Evolutionary conservation across 2,113 vertebrate genomes (phyloP).

Genomic region (Tylochromis polylepis): DNA sequence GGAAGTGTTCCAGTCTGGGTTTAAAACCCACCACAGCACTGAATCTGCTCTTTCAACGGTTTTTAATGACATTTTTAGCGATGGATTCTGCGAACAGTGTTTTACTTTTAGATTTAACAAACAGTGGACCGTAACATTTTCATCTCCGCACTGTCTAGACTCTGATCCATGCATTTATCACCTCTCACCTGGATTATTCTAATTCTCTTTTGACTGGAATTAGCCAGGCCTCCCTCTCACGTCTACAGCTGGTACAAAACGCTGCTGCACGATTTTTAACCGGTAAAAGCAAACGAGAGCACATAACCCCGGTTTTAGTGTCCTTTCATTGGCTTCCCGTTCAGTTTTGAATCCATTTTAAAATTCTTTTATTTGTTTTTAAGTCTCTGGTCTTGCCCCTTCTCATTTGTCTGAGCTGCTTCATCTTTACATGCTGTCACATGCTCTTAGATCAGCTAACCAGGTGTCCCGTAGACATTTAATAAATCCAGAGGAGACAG

Average conservation of each 20-base stretch:
- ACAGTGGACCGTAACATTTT: fast-evolving
- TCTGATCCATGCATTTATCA: not conserved
- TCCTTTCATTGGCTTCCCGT: not conserved
- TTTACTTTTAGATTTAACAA: not conserved
- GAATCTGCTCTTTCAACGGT: not conserved
- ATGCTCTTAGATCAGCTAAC: no score
- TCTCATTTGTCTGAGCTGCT: not conserved
- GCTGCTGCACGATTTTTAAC: not conserved
- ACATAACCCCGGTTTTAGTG: not conserved
- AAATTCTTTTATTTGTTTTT: not conserved
- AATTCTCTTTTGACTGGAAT: not conserved
- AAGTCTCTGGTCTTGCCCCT: not conserved
- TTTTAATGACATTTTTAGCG: not conserved
- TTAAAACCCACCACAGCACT: not conserved
- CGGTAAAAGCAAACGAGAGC: not conserved
- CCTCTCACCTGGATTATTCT: not conserved
- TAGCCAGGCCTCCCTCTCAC: not conserved
- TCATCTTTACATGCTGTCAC: no score
- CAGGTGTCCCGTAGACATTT: no score
- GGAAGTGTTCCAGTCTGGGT: not conserved
- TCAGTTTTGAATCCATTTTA: not conserved
- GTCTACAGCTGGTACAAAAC: not conserved
- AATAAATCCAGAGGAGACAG: no score
- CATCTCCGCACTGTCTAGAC: not conserved
- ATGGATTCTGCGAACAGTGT: not conserved